phyloP scores from a whole-genome alignment of 1,140 invertebrate species.

The Aphis craccivora region DNA sequence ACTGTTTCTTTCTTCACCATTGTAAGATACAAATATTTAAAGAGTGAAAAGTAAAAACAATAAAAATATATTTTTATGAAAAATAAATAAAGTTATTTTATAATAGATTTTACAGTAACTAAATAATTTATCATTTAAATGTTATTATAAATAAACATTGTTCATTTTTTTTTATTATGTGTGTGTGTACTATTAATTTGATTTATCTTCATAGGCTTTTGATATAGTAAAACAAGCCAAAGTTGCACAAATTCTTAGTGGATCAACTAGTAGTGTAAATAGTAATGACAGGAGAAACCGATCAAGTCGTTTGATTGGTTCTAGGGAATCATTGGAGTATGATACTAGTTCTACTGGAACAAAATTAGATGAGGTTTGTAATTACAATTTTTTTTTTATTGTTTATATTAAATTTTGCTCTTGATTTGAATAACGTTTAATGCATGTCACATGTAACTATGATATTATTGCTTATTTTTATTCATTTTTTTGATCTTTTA shows the following conservation, averaged over 20 bases:
- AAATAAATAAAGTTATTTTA: neutral
- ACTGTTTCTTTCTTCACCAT: neutral
- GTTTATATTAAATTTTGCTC: slow-evolving; percentile 5
- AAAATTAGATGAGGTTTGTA: slow-evolving; percentile 53
- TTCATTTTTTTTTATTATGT: neutral
- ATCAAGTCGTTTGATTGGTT: slow-evolving; percentile 62
- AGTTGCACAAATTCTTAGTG: slow-evolving; percentile 74
- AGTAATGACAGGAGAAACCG: slow-evolving; percentile 64
- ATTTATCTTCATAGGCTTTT: slow-evolving; percentile 71
- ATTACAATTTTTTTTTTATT: neutral
- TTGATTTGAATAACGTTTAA: slow-evolving; percentile 9
- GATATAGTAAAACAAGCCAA: slow-evolving; percentile 91
- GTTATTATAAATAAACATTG: neutral
- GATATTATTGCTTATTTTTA: neutral
- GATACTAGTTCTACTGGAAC: slow-evolving; percentile 56
- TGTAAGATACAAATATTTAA: neutral
- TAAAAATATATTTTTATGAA: neutral
- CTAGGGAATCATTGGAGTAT: slow-evolving; percentile 61
- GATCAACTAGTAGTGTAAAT: slow-evolving; percentile 63
- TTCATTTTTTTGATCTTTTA: neutral
- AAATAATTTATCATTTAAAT: neutral
- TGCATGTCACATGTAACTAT: slow-evolving; percentile 19
- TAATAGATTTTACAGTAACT: neutral
- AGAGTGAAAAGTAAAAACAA: neutral
- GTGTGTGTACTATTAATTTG: slow-evolving; percentile 28